phyloP scores from a whole-genome alignment of 2,797 vertebrate species.

The Syngnathus acus region DNA sequence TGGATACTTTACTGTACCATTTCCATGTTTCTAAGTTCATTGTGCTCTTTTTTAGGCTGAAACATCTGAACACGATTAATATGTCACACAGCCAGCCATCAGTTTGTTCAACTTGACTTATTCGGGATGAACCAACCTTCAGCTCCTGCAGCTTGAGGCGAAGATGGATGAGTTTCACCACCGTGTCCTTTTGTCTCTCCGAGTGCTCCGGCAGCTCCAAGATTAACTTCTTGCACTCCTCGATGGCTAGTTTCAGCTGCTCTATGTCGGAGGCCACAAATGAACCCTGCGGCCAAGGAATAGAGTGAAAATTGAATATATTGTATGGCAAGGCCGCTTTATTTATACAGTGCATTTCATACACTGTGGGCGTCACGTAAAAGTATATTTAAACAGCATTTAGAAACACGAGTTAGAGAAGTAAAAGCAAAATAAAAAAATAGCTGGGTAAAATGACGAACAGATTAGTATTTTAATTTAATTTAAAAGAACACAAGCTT shows the following conservation, averaged over 20 bases:
- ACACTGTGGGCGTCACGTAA: not conserved
- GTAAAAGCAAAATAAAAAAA: too few species aligned
- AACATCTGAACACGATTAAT: too few species aligned
- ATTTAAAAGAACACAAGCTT: too few species aligned
- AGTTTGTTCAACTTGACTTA: not conserved
- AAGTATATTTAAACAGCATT: too few species aligned
- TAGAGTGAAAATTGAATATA: not conserved
- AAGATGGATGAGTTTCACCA: conserved; percentile 91
- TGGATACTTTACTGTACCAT: too few species aligned
- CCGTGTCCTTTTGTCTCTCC: conserved; percentile 88
- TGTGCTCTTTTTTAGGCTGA: too few species aligned
- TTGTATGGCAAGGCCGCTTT: too few species aligned
- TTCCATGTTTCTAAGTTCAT: too few species aligned
- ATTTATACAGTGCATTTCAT: not conserved
- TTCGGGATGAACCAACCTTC: conserved; percentile 66
- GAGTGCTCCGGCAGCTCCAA: conserved; percentile 91
- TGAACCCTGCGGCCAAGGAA: conserved; percentile 70
- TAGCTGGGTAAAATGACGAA: too few species aligned
- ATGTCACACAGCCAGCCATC: not conserved
- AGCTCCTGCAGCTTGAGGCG: conserved; percentile 95
- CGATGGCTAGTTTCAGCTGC: conserved; percentile 85
- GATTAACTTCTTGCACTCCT: conserved; percentile 88
- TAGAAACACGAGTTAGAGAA: too few species aligned
- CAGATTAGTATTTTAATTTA: too few species aligned
- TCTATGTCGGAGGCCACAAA: conserved; percentile 84